A percentile compares a stretch with the other conserved stretches of the same genome.
These are phyloP conservation scores for Pyrrhia umbra DNA, from an alignment of 2,888 invertebrate species.

Conservation along the genomic window DNA sequence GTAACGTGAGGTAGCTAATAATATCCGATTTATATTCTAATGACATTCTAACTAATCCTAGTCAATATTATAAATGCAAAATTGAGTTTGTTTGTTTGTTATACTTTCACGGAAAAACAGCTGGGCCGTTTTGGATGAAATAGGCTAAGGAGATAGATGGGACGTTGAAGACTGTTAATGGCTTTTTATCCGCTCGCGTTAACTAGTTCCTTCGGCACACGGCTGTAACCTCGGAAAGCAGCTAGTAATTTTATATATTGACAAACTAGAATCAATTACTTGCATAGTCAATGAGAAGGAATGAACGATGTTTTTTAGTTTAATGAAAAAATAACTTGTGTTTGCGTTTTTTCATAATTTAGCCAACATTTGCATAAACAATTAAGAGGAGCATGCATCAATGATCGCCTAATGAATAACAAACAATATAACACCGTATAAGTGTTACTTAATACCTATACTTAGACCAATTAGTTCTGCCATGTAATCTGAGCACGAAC, in stretches of 20 bases:
- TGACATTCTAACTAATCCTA: neutral
- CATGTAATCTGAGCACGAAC: constrained; percentile 16
- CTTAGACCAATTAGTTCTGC: constrained; percentile 27
- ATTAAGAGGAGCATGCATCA: neutral
- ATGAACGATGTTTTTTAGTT: neutral
- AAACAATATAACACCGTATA: constrained; percentile 27
- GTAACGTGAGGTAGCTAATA: neutral
- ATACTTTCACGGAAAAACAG: too few species aligned
- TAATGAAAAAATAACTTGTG: neutral
- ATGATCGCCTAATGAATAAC: constrained; percentile 2
- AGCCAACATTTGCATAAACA: neutral
- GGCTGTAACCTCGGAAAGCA: too few species aligned
- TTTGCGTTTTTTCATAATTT: constrained; percentile 3
- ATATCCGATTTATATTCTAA: neutral
- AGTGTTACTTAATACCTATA: constrained; percentile 9
- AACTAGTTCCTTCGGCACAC: too few species aligned
- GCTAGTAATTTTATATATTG: too few species aligned
- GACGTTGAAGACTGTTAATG: too few species aligned
- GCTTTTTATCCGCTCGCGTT: too few species aligned
- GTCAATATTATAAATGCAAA: too few species aligned
- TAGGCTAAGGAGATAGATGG: too few species aligned
- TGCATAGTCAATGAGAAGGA: neutral
- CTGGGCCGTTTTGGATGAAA: too few species aligned
- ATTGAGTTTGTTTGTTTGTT: too few species aligned
- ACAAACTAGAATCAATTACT: neutral